Base-by-base conservation (phyloP, 2,888 invertebrate genomes). In the Mesorhabditis spiculigera region DNA sequence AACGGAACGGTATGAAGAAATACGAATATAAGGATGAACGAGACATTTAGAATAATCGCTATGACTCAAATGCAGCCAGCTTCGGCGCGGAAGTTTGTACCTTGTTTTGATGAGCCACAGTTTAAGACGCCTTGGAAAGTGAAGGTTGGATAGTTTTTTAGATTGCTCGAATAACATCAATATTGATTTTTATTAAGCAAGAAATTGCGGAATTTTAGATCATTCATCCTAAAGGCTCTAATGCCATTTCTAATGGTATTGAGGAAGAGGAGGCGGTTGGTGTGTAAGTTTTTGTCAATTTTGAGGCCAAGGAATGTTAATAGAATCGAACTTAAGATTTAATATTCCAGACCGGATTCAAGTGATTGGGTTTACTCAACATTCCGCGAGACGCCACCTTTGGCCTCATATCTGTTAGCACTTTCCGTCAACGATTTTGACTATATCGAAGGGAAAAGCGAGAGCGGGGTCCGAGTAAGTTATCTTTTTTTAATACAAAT, bases 351-450 rank as follows among this genome's bases (percentile, higher is more conserved):
- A 50, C 8, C 8, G n/a, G 58, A 50, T n/a, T 50, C 58, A n/a
- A 10, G 10, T n/a, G 63, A 63, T 28, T 28, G 61, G 5, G 16
- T 8, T 10, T 8, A n/a, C 89, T 92, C 93, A 82, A 88, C 89
- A 4, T 84, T 80, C 73, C 79, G 85, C 63, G 73, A 75, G 43
- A 86, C 86, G 41, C 86, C 87, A 4, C 81, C 81, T 86, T 94
- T 94, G 93, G 91, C 93, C 70, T 93, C 93, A 0, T 94, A 94
- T 86, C 88, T 93, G 8, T 92, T 93, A 78, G 92, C 93, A 0
- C 90, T 93, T 78, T 91, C 93, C 0, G 92, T 94, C 3, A 93
- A 93, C 85, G 92, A 94, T 75, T 91, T 91, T 87, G 90, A 73
- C 86, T 90, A 89, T 83, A 90, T 88, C 77, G 90, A 87, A 80